Conservation (phyloP, 2,113 vertebrate species). For the Lanius ludovicianus region DNA sequence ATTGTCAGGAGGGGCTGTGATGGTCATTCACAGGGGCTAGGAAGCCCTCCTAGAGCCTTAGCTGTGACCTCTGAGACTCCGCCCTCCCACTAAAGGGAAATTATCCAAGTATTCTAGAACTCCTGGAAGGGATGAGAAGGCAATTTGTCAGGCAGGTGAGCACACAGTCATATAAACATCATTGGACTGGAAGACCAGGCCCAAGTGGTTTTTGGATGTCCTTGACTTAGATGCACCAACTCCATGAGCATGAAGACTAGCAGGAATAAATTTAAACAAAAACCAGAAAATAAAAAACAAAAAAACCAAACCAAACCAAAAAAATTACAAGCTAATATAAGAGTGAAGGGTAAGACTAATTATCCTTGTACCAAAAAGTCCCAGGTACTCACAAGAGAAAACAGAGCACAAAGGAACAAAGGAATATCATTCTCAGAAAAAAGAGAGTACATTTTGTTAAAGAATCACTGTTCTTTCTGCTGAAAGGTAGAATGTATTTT, state of each 20-base stretch:
- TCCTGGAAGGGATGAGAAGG: neutral
- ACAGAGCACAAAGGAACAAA: neutral
- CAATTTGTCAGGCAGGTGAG: neutral
- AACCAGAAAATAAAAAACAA: neutral
- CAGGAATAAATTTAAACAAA: neutral
- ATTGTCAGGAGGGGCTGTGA: neutral
- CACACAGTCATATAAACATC: neutral
- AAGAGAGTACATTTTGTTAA: neutral
- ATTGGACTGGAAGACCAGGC: neutral
- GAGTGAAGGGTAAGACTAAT: neutral
- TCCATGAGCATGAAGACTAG: neutral
- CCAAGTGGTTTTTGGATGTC: neutral
- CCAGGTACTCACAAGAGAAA: neutral
- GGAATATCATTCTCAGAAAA: neutral
- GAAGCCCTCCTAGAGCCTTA: neutral
- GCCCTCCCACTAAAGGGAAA: neutral
- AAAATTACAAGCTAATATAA: neutral
- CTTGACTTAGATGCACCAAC: neutral
- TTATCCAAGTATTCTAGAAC: neutral
- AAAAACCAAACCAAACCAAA: no score
- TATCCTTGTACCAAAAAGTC: neutral
- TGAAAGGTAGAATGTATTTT: conserved; percentile 7
- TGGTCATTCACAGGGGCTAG: neutral
- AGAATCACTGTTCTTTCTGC: conserved; percentile 8
- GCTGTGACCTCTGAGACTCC: neutral